A percentile compares a stretch with the other conserved stretches of the same genome.
Conservation (phyloP, 2,113 vertebrate genomes). For the Tachysurus fulvidraco region DNA sequence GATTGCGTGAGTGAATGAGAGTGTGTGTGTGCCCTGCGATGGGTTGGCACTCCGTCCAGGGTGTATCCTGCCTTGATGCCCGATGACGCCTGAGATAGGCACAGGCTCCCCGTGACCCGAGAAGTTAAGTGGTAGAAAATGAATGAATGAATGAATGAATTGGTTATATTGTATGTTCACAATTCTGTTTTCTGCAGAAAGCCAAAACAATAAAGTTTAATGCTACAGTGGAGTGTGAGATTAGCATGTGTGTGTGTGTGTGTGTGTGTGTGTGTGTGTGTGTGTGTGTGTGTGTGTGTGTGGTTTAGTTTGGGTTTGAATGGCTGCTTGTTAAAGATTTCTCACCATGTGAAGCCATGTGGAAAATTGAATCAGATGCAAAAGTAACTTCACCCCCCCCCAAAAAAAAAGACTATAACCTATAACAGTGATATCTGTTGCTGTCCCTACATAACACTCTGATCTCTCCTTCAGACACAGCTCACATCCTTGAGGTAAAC, state of each 20-base stretch:
- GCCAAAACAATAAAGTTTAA: not conserved
- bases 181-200: constrained; percentile 29
- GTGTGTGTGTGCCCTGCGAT: too few relatives aligned
- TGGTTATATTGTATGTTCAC: not conserved
- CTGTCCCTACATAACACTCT: too few relatives aligned
- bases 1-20: too few relatives aligned
- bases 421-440: not conserved
- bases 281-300: not conserved
- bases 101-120: too few relatives aligned
- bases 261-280: not conserved
- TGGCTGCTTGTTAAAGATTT: not conserved
- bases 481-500: too few relatives aligned
- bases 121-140: too few relatives aligned
- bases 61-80: too few relatives aligned
- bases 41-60: too few relatives aligned
- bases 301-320: not conserved
- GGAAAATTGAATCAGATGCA: not conserved
- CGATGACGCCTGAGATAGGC: too few relatives aligned
- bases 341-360: not conserved
- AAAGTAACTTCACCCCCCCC: not conserved
- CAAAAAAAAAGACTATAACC: not conserved
- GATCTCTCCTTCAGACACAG: too few relatives aligned
- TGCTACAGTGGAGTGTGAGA: not conserved
- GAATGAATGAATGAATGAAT: too few relatives aligned
- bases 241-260: not conserved